Conservation (phyloP, 2,113 vertebrate species). For the Tricholaema leucomelas region DNA sequence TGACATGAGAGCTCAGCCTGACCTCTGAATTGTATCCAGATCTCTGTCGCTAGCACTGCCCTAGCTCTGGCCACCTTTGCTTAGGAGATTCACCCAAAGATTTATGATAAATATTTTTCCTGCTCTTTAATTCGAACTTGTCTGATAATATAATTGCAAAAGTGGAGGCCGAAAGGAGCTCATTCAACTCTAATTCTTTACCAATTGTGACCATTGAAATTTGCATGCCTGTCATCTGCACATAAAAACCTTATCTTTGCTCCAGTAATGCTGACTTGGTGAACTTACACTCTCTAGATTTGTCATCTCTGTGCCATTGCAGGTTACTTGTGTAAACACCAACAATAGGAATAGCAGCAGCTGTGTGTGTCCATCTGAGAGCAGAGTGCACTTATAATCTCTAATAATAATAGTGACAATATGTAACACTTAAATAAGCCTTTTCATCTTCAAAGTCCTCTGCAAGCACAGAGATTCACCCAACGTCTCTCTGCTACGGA, state of each 20-base stretch:
- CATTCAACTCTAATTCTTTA: not conserved
- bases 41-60: not conserved
- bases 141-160: not conserved
- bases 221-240: conserved; percentile 56
- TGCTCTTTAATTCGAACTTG: not conserved
- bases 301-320: not conserved
- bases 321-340: not conserved
- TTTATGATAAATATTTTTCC: not conserved
- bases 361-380: not conserved
- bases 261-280: conserved; percentile 8
- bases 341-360: conserved; percentile 1
- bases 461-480: not conserved
- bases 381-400: conserved; percentile 21
- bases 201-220: conserved; percentile 37
- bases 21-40: not conserved
- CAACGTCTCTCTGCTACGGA: not conserved
- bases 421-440: conserved; percentile 20
- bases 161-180: not conserved
- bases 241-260: conserved; percentile 14
- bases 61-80: not conserved
- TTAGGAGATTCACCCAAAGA: not conserved
- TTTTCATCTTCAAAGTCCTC: conserved; percentile 51
- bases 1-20: not conserved
- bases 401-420: not conserved
- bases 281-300: not conserved